phyloP scores from a whole-genome alignment of 2,113 vertebrate species.

The Mirza zaza region DNA sequence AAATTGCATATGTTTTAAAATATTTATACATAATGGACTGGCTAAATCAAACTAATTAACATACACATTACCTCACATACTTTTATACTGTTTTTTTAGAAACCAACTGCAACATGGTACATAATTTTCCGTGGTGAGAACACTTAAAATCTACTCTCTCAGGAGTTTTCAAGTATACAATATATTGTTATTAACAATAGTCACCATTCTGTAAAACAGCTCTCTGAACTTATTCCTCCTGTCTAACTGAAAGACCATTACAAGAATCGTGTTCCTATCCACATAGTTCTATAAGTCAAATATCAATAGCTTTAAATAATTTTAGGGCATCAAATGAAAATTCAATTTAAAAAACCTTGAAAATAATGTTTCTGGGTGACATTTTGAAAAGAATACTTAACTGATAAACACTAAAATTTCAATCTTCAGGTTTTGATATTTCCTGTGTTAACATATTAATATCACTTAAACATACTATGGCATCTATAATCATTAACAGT shows the following conservation, averaged over 20 bases:
- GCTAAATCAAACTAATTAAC: neutral
- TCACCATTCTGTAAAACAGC: neutral
- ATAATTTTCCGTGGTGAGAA: neutral
- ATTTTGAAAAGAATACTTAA: neutral
- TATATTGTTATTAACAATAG: neutral
- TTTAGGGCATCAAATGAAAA: constrained; percentile 40
- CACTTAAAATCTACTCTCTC: neutral
- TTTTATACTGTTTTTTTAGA: neutral
- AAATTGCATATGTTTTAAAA: neutral
- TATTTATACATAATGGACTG: neutral
- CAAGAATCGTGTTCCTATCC: neutral
- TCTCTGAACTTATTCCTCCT: neutral
- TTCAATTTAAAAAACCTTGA: neutral
- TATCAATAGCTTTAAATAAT: constrained; percentile 3
- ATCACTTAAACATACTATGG: neutral
- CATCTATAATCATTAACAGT: neutral
- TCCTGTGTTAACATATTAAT: neutral
- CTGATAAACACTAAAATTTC: neutral
- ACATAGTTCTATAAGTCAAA: neutral
- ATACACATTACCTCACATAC: neutral
- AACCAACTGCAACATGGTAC: too few species aligned
- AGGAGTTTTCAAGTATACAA: neutral
- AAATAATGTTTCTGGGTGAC: neutral
- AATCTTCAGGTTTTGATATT: constrained; percentile 4
- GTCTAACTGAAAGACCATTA: neutral